Conservation (phyloP, 2,797 vertebrate species). For the Apogon hyalosoma region DNA sequence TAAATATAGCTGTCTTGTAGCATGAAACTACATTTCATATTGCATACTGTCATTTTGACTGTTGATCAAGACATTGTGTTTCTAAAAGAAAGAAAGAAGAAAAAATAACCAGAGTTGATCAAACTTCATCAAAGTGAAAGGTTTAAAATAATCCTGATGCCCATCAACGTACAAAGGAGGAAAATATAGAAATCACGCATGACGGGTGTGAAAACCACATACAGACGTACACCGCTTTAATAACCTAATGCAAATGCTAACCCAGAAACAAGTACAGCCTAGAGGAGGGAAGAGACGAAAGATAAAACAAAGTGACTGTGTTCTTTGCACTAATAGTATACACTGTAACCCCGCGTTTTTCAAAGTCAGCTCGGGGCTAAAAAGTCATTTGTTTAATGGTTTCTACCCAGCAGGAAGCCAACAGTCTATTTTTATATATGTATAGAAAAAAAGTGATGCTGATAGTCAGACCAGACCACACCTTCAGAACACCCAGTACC, state of each 20-base stretch:
- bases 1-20: neutral
- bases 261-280: constrained; percentile 68
- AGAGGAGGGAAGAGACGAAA: constrained; percentile 59
- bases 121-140: neutral
- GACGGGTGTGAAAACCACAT: neutral
- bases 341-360: constrained; percentile 71
- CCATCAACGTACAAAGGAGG: neutral
- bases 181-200: constrained; percentile 7
- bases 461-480: constrained; percentile 57
- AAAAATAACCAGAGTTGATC: constrained; percentile 5
- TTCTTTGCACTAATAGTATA: constrained; percentile 72
- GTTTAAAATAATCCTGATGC: neutral
- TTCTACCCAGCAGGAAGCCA: constrained; percentile 77
- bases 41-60: constrained; percentile 22
- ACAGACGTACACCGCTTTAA: constrained; percentile 18
- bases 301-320: constrained; percentile 78
- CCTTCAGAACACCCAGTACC: constrained; percentile 59
- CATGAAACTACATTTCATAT: neutral
- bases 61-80: constrained; percentile 30
- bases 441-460: constrained; percentile 41
- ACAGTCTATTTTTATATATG: constrained; percentile 72
- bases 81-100: neutral
- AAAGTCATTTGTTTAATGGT: constrained; percentile 86
- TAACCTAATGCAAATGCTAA: constrained; percentile 60
- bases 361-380: constrained; percentile 79